These are phyloP conservation scores for Lithosia quadra DNA, from an alignment of 2,888 invertebrate species.

Conservation along the genomic window DNA sequence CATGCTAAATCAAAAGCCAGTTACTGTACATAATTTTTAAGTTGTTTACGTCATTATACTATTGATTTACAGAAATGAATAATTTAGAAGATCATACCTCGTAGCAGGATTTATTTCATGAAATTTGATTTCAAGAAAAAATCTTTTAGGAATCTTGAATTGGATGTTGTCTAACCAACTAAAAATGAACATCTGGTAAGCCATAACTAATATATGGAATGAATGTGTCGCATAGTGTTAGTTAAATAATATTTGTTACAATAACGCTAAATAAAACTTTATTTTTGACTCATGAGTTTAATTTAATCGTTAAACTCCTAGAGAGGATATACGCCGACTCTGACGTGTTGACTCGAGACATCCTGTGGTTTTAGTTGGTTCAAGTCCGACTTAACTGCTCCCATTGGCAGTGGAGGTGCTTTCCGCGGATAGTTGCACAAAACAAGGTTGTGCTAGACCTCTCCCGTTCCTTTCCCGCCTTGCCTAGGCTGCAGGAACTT, in stretches of 20 bases:
- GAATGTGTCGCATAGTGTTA: conserved; percentile 13
- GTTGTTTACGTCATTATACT: conserved; percentile 14
- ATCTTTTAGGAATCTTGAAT: not conserved
- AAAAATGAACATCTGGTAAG: not conserved
- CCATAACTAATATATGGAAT: conserved; percentile 1
- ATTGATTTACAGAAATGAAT: conserved; percentile 36
- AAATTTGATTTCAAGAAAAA: conserved; percentile 1
- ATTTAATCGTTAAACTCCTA: not conserved
- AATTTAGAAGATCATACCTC: conserved; percentile 18
- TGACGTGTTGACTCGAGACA: too few species aligned
- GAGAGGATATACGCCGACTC: too few species aligned
- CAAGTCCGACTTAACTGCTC: too few species aligned
- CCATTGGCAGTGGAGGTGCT: too few species aligned
- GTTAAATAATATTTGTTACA: conserved; percentile 20
- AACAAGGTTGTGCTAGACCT: too few species aligned
- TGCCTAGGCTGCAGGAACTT: too few species aligned
- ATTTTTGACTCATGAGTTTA: conserved; percentile 32
- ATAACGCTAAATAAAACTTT: conserved; percentile 36
- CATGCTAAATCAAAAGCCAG: not conserved
- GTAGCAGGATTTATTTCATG: conserved; percentile 7
- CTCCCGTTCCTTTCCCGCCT: too few species aligned
- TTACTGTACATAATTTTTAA: not conserved
- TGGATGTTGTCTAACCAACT: not conserved
- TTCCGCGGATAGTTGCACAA: too few species aligned
- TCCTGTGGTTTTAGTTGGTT: too few species aligned